A percentile compares a stretch with the other conserved stretches of the same genome.
Conservation (phyloP, 2,888 invertebrate species). For the Aporophyla nigra region DNA sequence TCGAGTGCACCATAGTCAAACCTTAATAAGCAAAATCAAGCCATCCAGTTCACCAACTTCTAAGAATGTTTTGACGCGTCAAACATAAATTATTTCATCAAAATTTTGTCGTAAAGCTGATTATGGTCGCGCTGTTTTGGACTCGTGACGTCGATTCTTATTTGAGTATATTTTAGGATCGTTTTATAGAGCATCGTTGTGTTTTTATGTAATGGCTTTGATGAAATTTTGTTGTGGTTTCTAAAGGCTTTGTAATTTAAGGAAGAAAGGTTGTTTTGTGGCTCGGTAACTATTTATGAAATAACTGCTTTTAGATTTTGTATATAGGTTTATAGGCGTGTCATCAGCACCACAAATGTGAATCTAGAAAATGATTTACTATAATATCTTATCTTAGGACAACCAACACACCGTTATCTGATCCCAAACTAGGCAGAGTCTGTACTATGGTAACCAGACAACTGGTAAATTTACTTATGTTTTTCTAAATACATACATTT, state of each 20-base stretch:
- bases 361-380: no score
- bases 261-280: not conserved
- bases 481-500: no score
- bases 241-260: constrained; percentile 28
- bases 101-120: constrained; percentile 63
- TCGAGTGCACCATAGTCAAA: not conserved
- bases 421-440: no score
- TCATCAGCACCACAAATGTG: not conserved
- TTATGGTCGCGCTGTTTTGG: constrained; percentile 49
- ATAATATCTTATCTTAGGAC: no score
- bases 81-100: constrained; percentile 67
- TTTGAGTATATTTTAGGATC: constrained; percentile 48
- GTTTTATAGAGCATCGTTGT: constrained; percentile 26
- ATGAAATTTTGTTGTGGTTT: constrained; percentile 49
- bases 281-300: not conserved
- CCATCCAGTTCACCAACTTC: constrained; percentile 52
- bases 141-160: constrained; percentile 36
- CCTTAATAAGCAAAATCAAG: constrained; percentile 44
- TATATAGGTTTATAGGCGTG: not conserved
- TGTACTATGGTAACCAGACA: no score
- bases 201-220: constrained; percentile 46
- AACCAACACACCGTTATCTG: no score
- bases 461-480: no score
- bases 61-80: constrained; percentile 59
- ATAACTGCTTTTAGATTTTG: not conserved